Evolutionary conservation across 37 sponge, comb jelly and placozoan genomes (phyloP).

Genomic region (Ianthella basta): DNA sequence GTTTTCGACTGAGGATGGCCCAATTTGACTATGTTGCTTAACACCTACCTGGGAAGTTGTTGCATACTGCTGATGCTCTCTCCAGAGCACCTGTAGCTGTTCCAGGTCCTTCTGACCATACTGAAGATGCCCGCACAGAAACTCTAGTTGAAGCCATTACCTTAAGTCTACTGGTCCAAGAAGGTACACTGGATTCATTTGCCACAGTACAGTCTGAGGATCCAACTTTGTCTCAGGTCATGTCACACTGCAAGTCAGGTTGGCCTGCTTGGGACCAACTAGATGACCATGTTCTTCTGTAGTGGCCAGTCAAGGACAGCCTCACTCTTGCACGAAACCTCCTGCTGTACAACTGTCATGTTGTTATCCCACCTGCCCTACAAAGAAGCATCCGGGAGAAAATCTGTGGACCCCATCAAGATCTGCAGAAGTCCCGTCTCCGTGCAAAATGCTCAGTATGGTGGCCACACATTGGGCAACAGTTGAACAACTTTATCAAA

Average conservation of each 20-base stretch:
- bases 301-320: background rate
- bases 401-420: no score
- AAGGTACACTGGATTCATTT: background rate
- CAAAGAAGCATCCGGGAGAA: no score
- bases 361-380: no score
- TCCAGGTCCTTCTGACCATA: background rate
- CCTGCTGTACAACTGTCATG: no score
- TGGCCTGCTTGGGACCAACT: background rate
- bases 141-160: background rate
- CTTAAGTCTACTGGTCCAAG: background rate
- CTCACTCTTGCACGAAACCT: no score
- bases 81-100: no score
- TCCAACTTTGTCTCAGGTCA: background rate
- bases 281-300: background rate
- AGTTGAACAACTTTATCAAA: no score
- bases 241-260: background rate
- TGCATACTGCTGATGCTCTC: slow-evolving; percentile 43
- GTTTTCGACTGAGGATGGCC: slow-evolving; percentile 40
- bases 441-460: no score
- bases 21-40: slow-evolving; percentile 17
- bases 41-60: slow-evolving; percentile 26
- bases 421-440: no score
- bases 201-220: slow-evolving; percentile 10
- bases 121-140: background rate
- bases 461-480: no score